Evolutionary conservation across 1,140 invertebrate genomes (phyloP).

Genomic region (Lepidostoma basale): DNA sequence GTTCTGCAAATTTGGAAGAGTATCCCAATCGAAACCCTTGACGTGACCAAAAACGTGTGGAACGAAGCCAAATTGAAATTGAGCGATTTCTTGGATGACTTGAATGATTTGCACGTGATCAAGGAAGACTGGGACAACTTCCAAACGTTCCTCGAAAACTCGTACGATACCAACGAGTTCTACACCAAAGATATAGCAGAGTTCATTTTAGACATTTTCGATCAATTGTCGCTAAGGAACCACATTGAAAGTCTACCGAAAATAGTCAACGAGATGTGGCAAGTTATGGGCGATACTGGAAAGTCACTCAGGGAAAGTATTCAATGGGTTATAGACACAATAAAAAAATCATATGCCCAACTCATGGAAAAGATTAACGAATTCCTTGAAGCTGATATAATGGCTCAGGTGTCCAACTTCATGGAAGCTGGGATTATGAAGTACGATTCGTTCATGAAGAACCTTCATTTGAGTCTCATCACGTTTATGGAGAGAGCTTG

Average conservation of each 20-base stretch:
- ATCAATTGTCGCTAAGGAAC: conserved; percentile 78
- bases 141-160: conserved; percentile 72
- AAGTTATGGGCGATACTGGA: conserved; percentile 81
- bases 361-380: conserved; percentile 69
- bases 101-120: conserved; percentile 73
- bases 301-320: conserved; percentile 76
- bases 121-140: conserved; percentile 75
- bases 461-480: conserved; percentile 77
- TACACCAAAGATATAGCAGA: conserved; percentile 78
- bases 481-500: conserved; percentile 76
- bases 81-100: conserved; percentile 72
- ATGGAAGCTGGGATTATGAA: conserved; percentile 73
- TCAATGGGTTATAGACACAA: conserved; percentile 73
- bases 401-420: conserved; percentile 69
- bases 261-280: conserved; percentile 80
- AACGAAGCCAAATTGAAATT: conserved; percentile 73
- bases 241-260: conserved; percentile 78
- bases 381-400: conserved; percentile 73
- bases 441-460: conserved; percentile 79
- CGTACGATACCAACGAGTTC: conserved; percentile 81
- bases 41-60: conserved; percentile 74
- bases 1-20: conserved; percentile 55
- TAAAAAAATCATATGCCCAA: conserved; percentile 74
- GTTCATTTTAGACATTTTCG: conserved; percentile 70
- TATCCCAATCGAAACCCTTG: conserved; percentile 64